Evolutionary conservation across 2,888 invertebrate species (phyloP), one percentile per base, ranked within the genome.

Genomic region (Pristionchus japonicus): DNA sequence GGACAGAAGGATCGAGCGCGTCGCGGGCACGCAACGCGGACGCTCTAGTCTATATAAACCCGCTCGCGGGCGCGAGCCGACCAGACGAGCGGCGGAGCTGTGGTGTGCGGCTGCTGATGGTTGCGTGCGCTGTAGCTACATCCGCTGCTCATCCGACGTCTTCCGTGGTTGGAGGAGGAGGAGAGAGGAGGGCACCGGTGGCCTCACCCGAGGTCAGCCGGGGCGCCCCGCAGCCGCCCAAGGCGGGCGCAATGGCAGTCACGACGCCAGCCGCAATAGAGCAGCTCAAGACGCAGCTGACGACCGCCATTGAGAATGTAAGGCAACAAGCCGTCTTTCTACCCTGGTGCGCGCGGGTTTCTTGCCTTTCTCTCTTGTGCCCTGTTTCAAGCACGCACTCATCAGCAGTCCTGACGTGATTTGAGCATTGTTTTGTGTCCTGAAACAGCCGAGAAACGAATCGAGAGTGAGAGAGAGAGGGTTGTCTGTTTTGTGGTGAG

Each of bases 281-380:
- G 57, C 93, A 92, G 88, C 91, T 94, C 90, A 94, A 93, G 91
- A 88, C 91, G 86, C 91, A 91, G 87, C 92, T 94, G 47, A 89
- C 90, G 83, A 74, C 84, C 87, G 93, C 93, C 80, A 90, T 92
- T 88, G 92, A 93, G 89, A 93, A 93, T 91, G 93, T 94, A 94
- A 93, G 93, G 85, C 88, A 84, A 61, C 40, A 57, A 61, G 83
- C 49, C 52, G n/a, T 57, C 13, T 40, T 77, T 52, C n/a, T 74
- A 34, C 67, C 74, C n/a, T n/a, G n/a, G n/a, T n/a, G n/a, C 17
- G 84, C 84, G 61, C 61, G 57, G 34, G 57, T 84, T 52, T 52
- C 84, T 57, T 61, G 15, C 61, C 31, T 31, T 84, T 61, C 31
- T 74, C 34, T 37, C 34, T 20, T 13, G 20, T 20, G n/a, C n/a